Base-by-base conservation (phyloP, 2,888 invertebrate genomes). In the Frankliniella intonsa region DNA sequence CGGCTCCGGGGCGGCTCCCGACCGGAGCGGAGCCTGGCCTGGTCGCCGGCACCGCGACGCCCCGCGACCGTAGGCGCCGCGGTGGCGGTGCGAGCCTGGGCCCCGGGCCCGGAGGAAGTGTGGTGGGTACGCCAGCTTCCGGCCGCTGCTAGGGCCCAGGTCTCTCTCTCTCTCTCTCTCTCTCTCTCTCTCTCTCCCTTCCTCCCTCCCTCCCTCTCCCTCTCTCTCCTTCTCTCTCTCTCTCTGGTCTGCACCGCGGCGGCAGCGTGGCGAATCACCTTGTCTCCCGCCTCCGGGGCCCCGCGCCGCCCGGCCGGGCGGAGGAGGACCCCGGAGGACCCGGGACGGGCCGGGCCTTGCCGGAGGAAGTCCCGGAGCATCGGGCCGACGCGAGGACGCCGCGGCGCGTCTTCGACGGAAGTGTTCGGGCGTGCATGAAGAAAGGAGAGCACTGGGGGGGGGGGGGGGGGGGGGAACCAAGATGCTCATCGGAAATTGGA, bases 401-500 rank as follows among this genome's bases (percentile, higher is more conserved):
- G 12, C 19, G 55, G 19, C 65, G 65, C 25, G n/a, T 25, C 69
- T 76, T 76, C 25, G 69, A 22, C 69, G 69, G 69, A 76, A 76
- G 69, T 25, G 69, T 76, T 22, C 22, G 69, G 69, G 69, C 69
- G 69, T 76, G 69, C 69, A 25, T 76, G 69, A 25, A 25, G 69
- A 55, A 38, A 22, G 25, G 25, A 76, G 12, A 76, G 25, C 22
- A 25, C 7, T 22, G 69, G 22, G 22, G 69, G 2, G 2, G 55
- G 55, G 14, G 14, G 55, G 8, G 55, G 55, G 55, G 12, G 14
- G 14, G 14, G 55, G 55, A 19, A 12, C 17, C 17, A 25, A 76
- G 69, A 76, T 76, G 69, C 69, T 76, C 69, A 76, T 76, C 69
- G 69, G 69, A 76, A 76, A 76, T 76, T 76, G 69, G 69, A 22